Conservation (phyloP, 2,797 vertebrate species). For the Ctenopoma multispine region DNA sequence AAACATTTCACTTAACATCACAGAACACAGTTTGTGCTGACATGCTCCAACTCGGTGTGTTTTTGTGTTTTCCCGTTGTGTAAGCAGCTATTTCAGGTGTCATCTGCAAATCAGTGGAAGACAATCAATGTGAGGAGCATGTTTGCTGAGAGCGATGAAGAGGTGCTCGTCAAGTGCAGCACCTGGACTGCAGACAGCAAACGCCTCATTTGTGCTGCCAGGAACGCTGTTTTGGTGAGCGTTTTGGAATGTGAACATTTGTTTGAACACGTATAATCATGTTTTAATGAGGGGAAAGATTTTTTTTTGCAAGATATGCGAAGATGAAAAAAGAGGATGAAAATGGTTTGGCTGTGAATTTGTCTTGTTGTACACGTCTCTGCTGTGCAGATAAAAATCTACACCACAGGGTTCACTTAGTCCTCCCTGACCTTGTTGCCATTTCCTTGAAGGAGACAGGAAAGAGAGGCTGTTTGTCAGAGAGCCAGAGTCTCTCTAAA, state of each 20-base stretch:
- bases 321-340: background rate
- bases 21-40: background rate
- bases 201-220: slow-evolving; percentile 88
- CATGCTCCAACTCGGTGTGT: background rate
- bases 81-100: slow-evolving; percentile 88
- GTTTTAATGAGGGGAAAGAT: background rate
- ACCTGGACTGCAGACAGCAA: slow-evolving; percentile 90
- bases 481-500: slow-evolving; percentile 2
- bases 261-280: background rate
- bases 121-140: slow-evolving; percentile 84
- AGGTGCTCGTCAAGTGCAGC: slow-evolving; percentile 91
- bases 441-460: slow-evolving; percentile 15
- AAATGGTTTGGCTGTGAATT: background rate
- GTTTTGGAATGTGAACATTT: background rate
- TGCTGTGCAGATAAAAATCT: background rate
- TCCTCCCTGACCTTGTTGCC: slow-evolving; percentile 15
- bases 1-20: too few species aligned
- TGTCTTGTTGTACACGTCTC: background rate
- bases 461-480: slow-evolving; percentile 17
- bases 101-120: slow-evolving; percentile 90
- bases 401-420: background rate
- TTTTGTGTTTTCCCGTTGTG: slow-evolving; percentile 6
- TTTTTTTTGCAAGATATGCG: background rate
- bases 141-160: slow-evolving; percentile 86
- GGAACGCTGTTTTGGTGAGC: slow-evolving; percentile 91